phyloP scores from a whole-genome alignment of 2,113 vertebrate genomes.

The Ranitomeya imitator region DNA sequence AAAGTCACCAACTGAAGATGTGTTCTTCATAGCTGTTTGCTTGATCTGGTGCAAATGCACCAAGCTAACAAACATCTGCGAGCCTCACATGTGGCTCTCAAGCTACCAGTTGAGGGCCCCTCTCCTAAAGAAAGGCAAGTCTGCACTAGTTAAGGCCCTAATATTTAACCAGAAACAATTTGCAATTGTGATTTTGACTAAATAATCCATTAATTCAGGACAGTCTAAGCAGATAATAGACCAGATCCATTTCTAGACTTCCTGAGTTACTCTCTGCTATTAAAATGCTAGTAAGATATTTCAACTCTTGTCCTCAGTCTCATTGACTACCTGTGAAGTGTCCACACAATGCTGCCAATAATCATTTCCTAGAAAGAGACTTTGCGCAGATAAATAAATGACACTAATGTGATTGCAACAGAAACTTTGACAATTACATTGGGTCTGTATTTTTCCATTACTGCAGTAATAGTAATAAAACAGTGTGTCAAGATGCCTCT shows the following conservation, averaged over 20 bases:
- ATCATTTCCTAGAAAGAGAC: constrained; percentile 48
- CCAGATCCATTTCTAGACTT: not conserved
- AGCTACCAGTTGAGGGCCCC: not conserved
- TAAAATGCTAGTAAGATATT: not conserved
- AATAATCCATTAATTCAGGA: too few species aligned
- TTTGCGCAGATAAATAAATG: constrained; percentile 35
- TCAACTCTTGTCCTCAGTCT: constrained; percentile 32
- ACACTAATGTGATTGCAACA: not conserved
- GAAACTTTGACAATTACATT: constrained; percentile 29
- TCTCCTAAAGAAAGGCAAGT: not conserved
- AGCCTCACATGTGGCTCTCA: too few species aligned
- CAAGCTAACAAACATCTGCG: not conserved
- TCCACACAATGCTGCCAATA: constrained; percentile 20
- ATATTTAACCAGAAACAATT: not conserved
- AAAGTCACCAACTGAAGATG: too few species aligned
- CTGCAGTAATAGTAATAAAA: not conserved
- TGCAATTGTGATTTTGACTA: not conserved
- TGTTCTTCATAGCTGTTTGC: not conserved
- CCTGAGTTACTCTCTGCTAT: not conserved
- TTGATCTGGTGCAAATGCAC: not conserved
- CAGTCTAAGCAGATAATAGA: too few species aligned
- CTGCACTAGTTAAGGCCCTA: not conserved
- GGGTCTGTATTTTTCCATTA: constrained; percentile 43
- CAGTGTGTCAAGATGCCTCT: not conserved
- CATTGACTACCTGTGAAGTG: constrained; percentile 2